A percentile compares a stretch with the other conserved stretches of the same genome.
phyloP scores from a whole-genome alignment of 2,797 vertebrate species.

The Macrochelys suwanniensis region DNA sequence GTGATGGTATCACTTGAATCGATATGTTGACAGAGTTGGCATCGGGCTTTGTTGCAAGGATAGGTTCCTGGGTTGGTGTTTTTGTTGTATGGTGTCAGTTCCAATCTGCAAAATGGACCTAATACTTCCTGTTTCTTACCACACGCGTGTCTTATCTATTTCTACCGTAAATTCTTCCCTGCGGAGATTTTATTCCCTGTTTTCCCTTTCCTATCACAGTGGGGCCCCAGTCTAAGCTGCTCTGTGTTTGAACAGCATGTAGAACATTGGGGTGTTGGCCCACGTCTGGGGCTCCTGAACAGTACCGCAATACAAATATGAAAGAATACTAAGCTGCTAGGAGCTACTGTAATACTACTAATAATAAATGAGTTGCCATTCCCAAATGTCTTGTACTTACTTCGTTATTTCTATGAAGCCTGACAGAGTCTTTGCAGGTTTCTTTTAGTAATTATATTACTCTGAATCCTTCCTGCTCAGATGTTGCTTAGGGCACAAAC shows the following conservation, averaged over 20 bases:
- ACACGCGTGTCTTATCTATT: background rate
- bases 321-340: background rate
- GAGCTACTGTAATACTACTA: background rate
- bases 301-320: background rate
- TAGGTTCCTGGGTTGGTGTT: no score
- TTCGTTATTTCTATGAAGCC: background rate
- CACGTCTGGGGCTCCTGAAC: background rate
- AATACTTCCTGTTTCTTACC: background rate
- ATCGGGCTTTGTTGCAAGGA: no score
- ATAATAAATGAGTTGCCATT: background rate
- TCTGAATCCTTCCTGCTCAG: background rate
- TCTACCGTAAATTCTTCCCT: background rate
- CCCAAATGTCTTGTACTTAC: background rate
- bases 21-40: no score
- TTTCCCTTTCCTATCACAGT: background rate
- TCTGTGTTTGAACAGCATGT: background rate
- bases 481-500: background rate
- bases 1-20: no score
- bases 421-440: background rate
- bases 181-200: background rate
- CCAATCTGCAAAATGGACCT: background rate
- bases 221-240: background rate
- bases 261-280: background rate
- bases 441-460: background rate
- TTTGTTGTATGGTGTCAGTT: no score